These are phyloP conservation scores for Machimus rusticus DNA, from an alignment of 2,888 invertebrate species.

Conservation along the genomic window DNA sequence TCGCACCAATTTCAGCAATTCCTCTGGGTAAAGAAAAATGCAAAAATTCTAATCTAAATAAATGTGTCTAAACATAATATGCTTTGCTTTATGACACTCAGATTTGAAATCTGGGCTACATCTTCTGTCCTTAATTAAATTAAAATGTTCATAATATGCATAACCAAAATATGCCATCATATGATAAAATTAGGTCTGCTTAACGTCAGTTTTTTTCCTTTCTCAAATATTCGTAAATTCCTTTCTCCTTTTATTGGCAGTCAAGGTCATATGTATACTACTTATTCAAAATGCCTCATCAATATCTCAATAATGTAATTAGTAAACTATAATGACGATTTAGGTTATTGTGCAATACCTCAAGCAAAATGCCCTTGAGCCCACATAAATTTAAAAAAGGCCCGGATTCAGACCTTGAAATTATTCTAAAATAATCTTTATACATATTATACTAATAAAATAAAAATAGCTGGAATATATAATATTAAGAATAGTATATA, in stretches of 20 bases:
- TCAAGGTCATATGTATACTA: neutral
- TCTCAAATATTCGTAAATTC: neutral
- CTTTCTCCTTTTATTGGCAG: neutral
- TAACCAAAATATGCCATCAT: neutral
- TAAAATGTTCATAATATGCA: neutral
- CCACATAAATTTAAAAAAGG: neutral
- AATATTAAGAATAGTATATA: neutral
- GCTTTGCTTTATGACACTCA: no score
- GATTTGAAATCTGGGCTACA: no score
- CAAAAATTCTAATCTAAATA: no score
- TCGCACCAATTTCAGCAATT: no score
- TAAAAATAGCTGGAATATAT: neutral
- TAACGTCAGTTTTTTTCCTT: neutral
- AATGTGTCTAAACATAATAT: no score
- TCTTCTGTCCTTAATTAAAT: neutral
- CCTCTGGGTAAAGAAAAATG: no score
- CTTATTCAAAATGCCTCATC: neutral
- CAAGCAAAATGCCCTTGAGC: neutral
- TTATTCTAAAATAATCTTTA: neutral
- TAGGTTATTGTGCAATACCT: neutral
- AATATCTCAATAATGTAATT: neutral
- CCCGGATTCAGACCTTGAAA: neutral
- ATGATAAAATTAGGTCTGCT: neutral
- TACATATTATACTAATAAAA: neutral
- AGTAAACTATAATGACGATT: neutral